Evolutionary conservation across 1,140 invertebrate genomes (phyloP), one percentile per base, ranked within the genome.

Genomic region (Caenorhabditis tropicalis): DNA sequence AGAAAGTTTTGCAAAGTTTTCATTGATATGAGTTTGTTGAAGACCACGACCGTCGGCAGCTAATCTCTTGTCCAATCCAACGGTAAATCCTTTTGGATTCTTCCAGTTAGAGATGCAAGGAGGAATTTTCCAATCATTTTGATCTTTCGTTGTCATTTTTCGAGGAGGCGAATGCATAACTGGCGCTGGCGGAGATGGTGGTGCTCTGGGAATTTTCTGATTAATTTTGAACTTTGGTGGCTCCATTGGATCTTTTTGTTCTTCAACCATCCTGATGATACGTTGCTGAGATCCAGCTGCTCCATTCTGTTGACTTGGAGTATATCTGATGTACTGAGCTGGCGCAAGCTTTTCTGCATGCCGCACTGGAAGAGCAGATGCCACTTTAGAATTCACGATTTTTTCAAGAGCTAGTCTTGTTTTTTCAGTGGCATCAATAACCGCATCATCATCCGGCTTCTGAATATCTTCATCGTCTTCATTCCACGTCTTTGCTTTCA

Each of bases 31-130:
- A 15, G 87, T 81, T 31, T 97, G 96, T 90, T 99, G 98, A 0
- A 99, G 92, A 12, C 98, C 98, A 65, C 98, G 93, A 0, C 98
- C 98, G 92, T 99, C 98, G 16, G 98, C 97, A 1, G 98, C 98
- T 87, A 99, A 92, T 88, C 98, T 94, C 93, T 99, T 99, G 92
- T 99, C 98, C 84, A 99, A 92, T 0, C 98, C 98, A 90, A 99
- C 98, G 0, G 98, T 99, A 92, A 98, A 99, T 39, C 84, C 92
- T 96, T 98, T 93, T 2, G 97, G 95, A 91, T 99, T 99, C 92
- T 99, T 99, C 98, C 98, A 99, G 91, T 99, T 99, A 16, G 96
- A 98, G 86, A 99, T 98, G 91, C 98, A 99, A 0, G 98, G 98
- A 21, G 98, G 98, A 88, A 99, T 98, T 92, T 99, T 99, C 98